phyloP scores from a whole-genome alignment of 2,888 invertebrate genomes.

The Biston stratarius region DNA sequence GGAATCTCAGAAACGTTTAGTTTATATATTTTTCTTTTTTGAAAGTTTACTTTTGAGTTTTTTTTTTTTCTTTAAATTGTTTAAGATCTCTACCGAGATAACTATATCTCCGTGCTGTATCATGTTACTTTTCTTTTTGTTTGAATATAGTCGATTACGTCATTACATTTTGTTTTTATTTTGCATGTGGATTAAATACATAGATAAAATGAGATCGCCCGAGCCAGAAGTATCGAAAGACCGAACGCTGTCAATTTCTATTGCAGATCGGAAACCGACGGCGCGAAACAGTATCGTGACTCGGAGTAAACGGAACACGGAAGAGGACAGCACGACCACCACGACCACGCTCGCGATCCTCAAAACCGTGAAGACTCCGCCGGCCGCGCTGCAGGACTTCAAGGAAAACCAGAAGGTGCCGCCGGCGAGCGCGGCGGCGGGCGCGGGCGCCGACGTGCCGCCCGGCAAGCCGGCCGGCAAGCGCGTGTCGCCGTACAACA shows the following conservation, averaged over 20 bases:
- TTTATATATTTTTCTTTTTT: slow-evolving; percentile 30
- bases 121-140: slow-evolving; percentile 46
- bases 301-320: slow-evolving; percentile 72
- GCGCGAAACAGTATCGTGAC: slow-evolving; percentile 72
- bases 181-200: slow-evolving; percentile 37
- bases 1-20: slow-evolving; percentile 24
- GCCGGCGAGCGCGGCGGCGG: background rate
- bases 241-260: slow-evolving; percentile 70
- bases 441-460: slow-evolving; percentile 19
- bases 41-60: background rate
- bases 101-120: slow-evolving; percentile 14
- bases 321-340: slow-evolving; percentile 47
- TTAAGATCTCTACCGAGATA: slow-evolving; percentile 5
- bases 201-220: slow-evolving; percentile 10
- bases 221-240: slow-evolving; percentile 46
- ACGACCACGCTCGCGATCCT: slow-evolving; percentile 74
- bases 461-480: slow-evolving; percentile 20
- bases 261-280: slow-evolving; percentile 73
- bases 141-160: slow-evolving; percentile 58
- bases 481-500: slow-evolving; percentile 59
- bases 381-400: slow-evolving; percentile 31
- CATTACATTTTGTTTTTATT: slow-evolving; percentile 48
- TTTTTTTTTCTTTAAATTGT: slow-evolving; percentile 20
- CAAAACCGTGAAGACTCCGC: slow-evolving; percentile 67
- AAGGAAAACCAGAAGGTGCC: slow-evolving; percentile 43